phyloP scores from a whole-genome alignment of 2,888 invertebrate genomes.

The Hypercompe scribonia region DNA sequence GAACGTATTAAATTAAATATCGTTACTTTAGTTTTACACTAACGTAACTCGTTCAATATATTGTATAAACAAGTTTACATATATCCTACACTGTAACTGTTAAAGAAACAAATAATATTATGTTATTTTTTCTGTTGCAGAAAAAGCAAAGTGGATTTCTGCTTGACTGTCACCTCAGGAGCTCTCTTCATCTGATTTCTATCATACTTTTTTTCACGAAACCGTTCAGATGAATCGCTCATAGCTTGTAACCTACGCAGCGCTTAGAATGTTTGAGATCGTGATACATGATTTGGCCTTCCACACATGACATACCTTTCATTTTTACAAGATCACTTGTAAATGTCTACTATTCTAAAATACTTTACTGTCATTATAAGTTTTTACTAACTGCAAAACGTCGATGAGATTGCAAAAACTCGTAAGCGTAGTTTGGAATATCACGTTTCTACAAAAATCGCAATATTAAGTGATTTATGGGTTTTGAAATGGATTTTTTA shows the following conservation, averaged over 20 bases:
- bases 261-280: constrained; percentile 22
- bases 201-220: background rate
- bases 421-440: background rate
- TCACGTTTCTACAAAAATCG: background rate
- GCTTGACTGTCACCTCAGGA: background rate
- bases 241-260: background rate
- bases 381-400: background rate
- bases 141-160: background rate
- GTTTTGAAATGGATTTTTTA: too few relatives aligned
- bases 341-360: background rate
- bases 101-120: too few relatives aligned
- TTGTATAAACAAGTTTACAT: too few relatives aligned
- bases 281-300: constrained; percentile 57
- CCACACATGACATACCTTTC: constrained; percentile 52
- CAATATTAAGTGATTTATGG: too few relatives aligned
- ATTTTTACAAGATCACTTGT: constrained; percentile 45
- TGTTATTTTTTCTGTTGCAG: too few relatives aligned
- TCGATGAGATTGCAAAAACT: background rate
- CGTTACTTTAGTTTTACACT: too few relatives aligned
- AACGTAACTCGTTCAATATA: too few relatives aligned
- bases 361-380: background rate
- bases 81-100: too few relatives aligned
- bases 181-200: background rate
- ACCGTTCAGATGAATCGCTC: background rate
- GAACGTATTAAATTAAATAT: too few relatives aligned